Evolutionary conservation across 2,888 invertebrate species (phyloP), one percentile per base, ranked within the genome.

Genomic region (Polymixis flavicincta): DNA sequence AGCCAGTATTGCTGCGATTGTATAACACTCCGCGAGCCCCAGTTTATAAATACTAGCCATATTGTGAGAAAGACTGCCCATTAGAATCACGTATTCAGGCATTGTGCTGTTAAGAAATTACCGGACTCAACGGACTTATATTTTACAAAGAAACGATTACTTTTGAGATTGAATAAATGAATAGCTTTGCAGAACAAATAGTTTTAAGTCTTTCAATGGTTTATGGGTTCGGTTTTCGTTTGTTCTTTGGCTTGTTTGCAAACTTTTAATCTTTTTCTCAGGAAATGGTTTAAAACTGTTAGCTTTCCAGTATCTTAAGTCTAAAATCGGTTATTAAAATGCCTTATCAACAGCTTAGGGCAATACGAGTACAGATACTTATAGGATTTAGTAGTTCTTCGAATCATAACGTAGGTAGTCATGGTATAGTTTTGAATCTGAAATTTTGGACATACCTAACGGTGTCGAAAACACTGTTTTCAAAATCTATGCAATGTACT

Each of bases 41-140:
- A 84, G 90, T 90, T 92, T 93, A 92, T 93, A 93, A 93, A 93
- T 91, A 93, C 84, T 78, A 65, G 17, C 82, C 87, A 81, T 89
- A 90, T 90, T 90, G 90, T 90, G 86, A 88, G 90, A 89, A 90
- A 90, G 86, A 88, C 89, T 90, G 88, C 87, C 87, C 87, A 87
- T 89, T 88, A 86, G 80, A 84, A 85, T 82, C 89, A 87, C 87
- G 87, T 89, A 89, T 88, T 80, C 83, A 88, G 83, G 84, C 85
- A 89, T 89, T 90, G 90, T 90, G 79, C 69, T 83, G 74, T 66
- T 67, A 78, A 74, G 74, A 68, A 79, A 81, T 76, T 71, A 72
- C 75, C 50, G 74, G 54, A 67, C 71, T 83, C 80, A 74, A 76
- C 71, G 71, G 71, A 68, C 76, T 75, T 75, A 54, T 74, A 64